Conservation (phyloP, 2,113 vertebrate genomes). For the Dicaeum eximium region DNA sequence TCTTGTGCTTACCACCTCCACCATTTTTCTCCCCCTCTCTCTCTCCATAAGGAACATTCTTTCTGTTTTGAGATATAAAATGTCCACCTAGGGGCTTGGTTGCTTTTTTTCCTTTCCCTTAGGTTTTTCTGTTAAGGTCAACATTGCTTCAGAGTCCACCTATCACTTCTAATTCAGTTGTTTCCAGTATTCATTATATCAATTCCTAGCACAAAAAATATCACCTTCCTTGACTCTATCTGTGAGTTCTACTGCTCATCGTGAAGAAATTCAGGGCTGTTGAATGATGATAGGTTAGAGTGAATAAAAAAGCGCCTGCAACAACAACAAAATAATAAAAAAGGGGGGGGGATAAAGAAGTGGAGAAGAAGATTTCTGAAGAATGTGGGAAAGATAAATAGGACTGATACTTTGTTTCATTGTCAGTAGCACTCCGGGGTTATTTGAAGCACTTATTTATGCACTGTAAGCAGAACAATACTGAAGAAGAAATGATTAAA, state of each 20-base stretch:
- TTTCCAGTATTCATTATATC: slow-evolving; percentile 32
- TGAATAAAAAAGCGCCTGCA: slow-evolving; percentile 83
- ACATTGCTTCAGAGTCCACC: slow-evolving; percentile 2
- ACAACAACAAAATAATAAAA: slow-evolving; percentile 80
- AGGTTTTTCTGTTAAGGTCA: slow-evolving; percentile 51
- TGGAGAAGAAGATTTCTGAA: slow-evolving; percentile 71
- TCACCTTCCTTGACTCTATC: slow-evolving; percentile 69
- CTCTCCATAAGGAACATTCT: neutral
- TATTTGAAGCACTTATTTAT: slow-evolving; percentile 98
- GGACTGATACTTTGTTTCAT: slow-evolving; percentile 92
- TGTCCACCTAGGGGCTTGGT: neutral
- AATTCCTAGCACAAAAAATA: slow-evolving; percentile 65
- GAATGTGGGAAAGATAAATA: slow-evolving; percentile 92
- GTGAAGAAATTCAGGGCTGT: slow-evolving; percentile 80
- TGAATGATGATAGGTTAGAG: slow-evolving; percentile 81
- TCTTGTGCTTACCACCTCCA: neutral
- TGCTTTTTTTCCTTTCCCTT: neutral
- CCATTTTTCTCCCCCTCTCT: accelerated
- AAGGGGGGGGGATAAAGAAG: neutral
- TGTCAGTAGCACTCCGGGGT: slow-evolving; percentile 94
- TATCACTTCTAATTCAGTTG: slow-evolving; percentile 8
- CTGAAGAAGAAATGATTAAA: slow-evolving; percentile 96
- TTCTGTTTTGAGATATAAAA: slow-evolving; percentile 6
- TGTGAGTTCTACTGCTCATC: slow-evolving; percentile 79
- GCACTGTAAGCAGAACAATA: slow-evolving; percentile 99